Conservation (phyloP, 1,140 invertebrate genomes). For the Brachionus manjavacas region DNA sequence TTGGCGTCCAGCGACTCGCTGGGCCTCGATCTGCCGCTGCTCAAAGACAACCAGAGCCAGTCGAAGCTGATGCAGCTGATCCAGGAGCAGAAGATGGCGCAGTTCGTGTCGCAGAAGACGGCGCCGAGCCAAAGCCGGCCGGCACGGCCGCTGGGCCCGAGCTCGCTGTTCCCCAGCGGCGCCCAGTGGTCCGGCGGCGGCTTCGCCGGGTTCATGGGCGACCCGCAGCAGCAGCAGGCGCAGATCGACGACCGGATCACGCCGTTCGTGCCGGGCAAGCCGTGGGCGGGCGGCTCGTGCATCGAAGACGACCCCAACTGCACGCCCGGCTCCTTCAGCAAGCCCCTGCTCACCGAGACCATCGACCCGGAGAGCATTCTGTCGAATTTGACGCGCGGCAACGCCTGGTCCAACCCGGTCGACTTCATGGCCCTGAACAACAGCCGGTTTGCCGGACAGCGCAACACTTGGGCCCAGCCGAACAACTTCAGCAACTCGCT, state of each 20-base stretch:
- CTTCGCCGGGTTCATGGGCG: background rate
- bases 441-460: background rate
- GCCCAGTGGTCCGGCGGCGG: background rate
- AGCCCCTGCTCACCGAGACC: conserved; percentile 1
- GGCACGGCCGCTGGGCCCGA: too few species aligned
- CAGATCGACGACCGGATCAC: conserved; percentile 30
- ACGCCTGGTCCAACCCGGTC: background rate
- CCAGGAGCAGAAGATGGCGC: background rate
- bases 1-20: too few species aligned
- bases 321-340: conserved; percentile 35
- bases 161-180: too few species aligned
- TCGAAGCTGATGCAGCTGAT: background rate
- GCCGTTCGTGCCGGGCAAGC: conserved; percentile 36
- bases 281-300: background rate
- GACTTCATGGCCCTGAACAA: background rate
- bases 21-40: background rate
- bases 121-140: too few species aligned
- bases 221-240: too few species aligned
- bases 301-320: conserved; percentile 37
- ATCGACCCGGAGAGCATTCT: conserved; percentile 40
- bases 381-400: background rate
- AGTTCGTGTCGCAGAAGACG: background rate
- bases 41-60: conserved; percentile 13
- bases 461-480: background rate
- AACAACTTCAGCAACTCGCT: too few species aligned